Conservation (phyloP, 2,888 invertebrate species). For the Nephrotoma appendiculata region DNA sequence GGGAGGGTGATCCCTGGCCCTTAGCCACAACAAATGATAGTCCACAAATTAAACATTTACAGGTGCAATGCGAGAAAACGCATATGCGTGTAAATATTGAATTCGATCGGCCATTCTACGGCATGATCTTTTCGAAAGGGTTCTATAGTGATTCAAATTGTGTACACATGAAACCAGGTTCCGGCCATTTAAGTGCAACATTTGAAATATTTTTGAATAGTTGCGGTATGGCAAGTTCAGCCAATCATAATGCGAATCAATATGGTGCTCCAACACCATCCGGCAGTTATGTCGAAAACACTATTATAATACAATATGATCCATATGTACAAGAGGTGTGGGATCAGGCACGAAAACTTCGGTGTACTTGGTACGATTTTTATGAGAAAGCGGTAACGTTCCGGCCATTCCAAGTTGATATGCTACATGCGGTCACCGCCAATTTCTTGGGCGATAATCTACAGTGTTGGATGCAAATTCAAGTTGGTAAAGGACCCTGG, state of each 20-base stretch:
- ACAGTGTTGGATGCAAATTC: slow-evolving; percentile 96
- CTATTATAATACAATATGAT: slow-evolving; percentile 89
- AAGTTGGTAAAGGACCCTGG: slow-evolving; percentile 93
- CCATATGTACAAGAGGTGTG: slow-evolving; percentile 90
- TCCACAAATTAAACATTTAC: slow-evolving; percentile 83
- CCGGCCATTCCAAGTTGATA: slow-evolving; percentile 90
- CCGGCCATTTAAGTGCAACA: slow-evolving; percentile 79
- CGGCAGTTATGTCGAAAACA: slow-evolving; percentile 88
- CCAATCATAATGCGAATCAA: slow-evolving; percentile 68
- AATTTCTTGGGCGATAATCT: slow-evolving; percentile 91
- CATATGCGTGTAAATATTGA: slow-evolving; percentile 92
- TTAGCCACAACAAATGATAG: slow-evolving; percentile 69
- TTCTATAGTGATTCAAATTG: slow-evolving; percentile 85
- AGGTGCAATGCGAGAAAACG: slow-evolving; percentile 91
- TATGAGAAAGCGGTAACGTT: slow-evolving; percentile 92
- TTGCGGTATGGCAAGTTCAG: slow-evolving; percentile 89
- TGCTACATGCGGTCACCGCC: slow-evolving; percentile 87
- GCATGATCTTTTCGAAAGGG: slow-evolving; percentile 91
- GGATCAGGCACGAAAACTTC: slow-evolving; percentile 80
- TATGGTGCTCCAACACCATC: slow-evolving; percentile 82
- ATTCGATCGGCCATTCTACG: slow-evolving; percentile 88
- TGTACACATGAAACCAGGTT: slow-evolving; percentile 81
- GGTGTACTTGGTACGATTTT: slow-evolving; percentile 93
- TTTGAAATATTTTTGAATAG: slow-evolving; percentile 88
- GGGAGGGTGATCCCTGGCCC: slow-evolving; percentile 74